Evolutionary conservation across 2,113 vertebrate species (phyloP).

Genomic region (Chamaetylas fuelleborni): DNA sequence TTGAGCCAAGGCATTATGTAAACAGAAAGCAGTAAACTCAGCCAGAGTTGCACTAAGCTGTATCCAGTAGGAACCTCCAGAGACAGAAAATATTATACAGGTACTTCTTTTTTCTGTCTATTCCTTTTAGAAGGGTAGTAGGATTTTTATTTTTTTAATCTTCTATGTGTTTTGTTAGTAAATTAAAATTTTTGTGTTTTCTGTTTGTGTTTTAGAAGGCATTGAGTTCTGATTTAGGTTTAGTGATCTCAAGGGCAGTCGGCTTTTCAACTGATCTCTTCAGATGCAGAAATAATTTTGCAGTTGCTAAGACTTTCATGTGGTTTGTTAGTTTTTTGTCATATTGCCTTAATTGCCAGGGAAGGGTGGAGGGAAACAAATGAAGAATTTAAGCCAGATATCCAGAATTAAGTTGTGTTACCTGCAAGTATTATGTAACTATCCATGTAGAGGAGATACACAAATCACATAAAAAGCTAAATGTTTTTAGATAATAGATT

Average conservation of each 20-base stretch:
- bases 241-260: neutral
- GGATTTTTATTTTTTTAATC: neutral
- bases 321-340: neutral
- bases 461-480: neutral
- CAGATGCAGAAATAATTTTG: neutral
- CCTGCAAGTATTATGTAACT: neutral
- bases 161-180: neutral
- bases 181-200: neutral
- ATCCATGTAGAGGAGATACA: neutral
- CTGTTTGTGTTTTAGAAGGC: neutral
- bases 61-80: neutral
- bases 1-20: neutral
- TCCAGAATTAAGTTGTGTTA: neutral
- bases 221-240: neutral
- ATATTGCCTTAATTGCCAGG: neutral
- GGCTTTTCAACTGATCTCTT: neutral
- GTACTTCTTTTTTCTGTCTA: neutral
- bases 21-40: constrained; percentile 1
- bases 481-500: neutral
- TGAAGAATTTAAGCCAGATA: neutral
- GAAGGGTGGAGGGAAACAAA: too few species aligned
- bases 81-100: neutral
- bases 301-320: neutral
- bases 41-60: neutral
- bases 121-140: neutral